Percentiles rank a stretch among this genome's conserved stretches.
Conservation (phyloP, 1,140 invertebrate species). For the Oryctes rhinoceros region DNA sequence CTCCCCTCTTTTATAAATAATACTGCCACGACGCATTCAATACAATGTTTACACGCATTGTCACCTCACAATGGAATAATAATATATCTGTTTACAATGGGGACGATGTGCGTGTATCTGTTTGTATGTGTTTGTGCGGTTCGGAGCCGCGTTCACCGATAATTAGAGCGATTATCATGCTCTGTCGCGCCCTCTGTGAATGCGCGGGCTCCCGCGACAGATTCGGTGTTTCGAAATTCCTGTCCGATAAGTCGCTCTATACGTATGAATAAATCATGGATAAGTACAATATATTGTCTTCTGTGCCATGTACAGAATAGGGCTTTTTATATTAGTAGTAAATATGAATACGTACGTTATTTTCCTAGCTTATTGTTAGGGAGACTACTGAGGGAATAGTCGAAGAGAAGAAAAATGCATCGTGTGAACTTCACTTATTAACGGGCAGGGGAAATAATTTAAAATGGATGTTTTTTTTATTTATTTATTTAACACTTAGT, state of each 20-base stretch:
- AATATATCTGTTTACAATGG: conserved; percentile 40
- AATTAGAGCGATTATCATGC: conserved; percentile 55
- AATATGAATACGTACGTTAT: not conserved
- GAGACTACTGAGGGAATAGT: not conserved
- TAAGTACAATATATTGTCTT: conserved; percentile 1
- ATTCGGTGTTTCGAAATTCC: conserved; percentile 24
- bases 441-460: no score
- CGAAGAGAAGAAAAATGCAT: not conserved
- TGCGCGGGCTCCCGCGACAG: not conserved
- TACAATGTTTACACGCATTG: conserved; percentile 54
- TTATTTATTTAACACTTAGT: no score
- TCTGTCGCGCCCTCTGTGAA: conserved; percentile 46
- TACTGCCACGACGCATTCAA: conserved; percentile 47
- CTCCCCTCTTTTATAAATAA: conserved; percentile 33
- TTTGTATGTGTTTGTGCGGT: conserved; percentile 2
- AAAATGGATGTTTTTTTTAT: no score
- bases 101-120: conserved; percentile 11
- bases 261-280: conserved; percentile 16
- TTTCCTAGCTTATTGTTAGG: not conserved
- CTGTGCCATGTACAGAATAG: not conserved
- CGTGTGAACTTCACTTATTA: not conserved
- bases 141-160: conserved; percentile 44
- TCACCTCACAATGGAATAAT: conserved; percentile 51
- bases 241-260: conserved; percentile 5
- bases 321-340: conserved; percentile 22